A percentile compares a stretch with the other conserved stretches of the same genome.
phyloP scores from a whole-genome alignment of 2,797 vertebrate genomes.

The Sebastes wilsoni region DNA sequence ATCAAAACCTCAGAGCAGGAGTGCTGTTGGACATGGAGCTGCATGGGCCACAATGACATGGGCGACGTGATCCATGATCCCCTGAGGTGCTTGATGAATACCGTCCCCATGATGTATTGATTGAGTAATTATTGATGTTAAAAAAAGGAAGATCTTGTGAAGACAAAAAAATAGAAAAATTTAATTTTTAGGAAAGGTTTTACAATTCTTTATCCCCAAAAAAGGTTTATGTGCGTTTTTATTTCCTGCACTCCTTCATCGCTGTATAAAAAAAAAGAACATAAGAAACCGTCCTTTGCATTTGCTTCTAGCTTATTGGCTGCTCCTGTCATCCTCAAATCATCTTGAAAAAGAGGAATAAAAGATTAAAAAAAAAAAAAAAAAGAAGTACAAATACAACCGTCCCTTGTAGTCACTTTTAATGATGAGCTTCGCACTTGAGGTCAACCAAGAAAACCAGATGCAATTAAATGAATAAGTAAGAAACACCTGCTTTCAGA shows the following conservation, averaged over 20 bases:
- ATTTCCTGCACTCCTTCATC: conserved; percentile 31
- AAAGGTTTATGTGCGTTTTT: conserved; percentile 27
- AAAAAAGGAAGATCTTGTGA: conserved; percentile 28
- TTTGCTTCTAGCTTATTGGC: conserved; percentile 63
- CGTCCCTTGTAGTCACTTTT: conserved; percentile 25
- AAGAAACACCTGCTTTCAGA: conserved; percentile 64
- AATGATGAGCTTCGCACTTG: conserved; percentile 38
- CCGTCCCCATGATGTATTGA: conserved; percentile 52
- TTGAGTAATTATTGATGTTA: conserved; percentile 59
- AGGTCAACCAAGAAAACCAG: conserved; percentile 27
- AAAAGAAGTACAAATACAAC: conserved; percentile 16
- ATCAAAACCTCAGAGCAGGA: conserved; percentile 40
- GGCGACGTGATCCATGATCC: conserved; percentile 69
- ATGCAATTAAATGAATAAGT: conserved; percentile 50
- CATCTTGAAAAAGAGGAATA: conserved; percentile 5
- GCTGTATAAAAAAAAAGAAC: conserved; percentile 18
- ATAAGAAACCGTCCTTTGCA: conserved; percentile 57
- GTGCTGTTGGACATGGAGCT: conserved; percentile 55
- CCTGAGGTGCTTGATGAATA: conserved; percentile 35
- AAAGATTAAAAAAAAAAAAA: neutral
- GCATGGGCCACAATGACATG: conserved; percentile 64
- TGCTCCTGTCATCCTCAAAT: conserved; percentile 49
- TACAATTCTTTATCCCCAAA: conserved; percentile 34
- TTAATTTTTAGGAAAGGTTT: conserved; percentile 29
- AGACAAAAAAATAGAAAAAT: conserved; percentile 19